A percentile compares a stretch with the other conserved stretches of the same genome.
phyloP scores from a whole-genome alignment of 30 jellyfish, hydroid and myxozoan species.

The Cassiopea xamachana region DNA sequence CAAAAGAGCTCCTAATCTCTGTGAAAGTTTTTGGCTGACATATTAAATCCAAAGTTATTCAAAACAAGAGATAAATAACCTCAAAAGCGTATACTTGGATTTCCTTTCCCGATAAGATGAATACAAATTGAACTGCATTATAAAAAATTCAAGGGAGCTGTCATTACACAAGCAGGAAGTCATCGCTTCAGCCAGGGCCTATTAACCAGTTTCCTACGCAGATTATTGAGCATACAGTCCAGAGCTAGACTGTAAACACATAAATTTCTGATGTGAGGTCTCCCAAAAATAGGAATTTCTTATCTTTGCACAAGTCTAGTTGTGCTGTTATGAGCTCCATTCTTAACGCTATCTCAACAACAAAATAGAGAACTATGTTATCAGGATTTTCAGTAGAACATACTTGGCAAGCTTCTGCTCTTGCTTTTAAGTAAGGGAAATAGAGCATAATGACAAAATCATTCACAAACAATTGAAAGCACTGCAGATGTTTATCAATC shows the following conservation, averaged over 20 bases:
- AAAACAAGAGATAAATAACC: neutral
- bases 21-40: neutral
- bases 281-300: neutral
- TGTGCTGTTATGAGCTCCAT: neutral
- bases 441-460: no score
- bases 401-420: neutral
- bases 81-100: neutral
- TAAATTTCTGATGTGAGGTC: neutral
- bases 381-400: neutral
- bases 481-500: neutral
- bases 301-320: neutral
- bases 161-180: neutral
- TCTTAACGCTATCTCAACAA: no score
- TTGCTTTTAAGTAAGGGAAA: neutral
- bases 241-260: neutral
- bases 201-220: neutral
- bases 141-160: neutral
- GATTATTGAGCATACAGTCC: neutral
- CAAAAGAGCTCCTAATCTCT: neutral
- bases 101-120: neutral
- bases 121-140: neutral
- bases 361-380: neutral
- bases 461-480: neutral
- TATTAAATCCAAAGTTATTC: neutral
- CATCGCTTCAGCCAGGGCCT: neutral